A percentile compares a stretch with the other conserved stretches of the same genome.
phyloP scores from a whole-genome alignment of 2,113 vertebrate genomes.

The Antechinus flavipes region DNA sequence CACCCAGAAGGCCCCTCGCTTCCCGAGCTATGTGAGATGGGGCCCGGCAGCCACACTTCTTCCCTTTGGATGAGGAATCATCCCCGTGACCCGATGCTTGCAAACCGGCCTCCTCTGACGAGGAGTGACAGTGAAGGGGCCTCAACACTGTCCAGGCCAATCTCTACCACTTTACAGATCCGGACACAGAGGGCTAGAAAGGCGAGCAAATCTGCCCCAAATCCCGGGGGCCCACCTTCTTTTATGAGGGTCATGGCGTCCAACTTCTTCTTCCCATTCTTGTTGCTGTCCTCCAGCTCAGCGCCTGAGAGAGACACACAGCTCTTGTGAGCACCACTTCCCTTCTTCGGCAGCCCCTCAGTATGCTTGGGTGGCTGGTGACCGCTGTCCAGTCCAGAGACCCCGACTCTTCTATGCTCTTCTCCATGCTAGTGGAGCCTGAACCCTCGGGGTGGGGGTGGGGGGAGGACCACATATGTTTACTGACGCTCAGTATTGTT shows the following conservation, averaged over 20 bases:
- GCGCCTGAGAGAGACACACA: constrained; percentile 81
- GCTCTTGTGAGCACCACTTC: constrained; percentile 56
- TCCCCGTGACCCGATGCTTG: constrained; percentile 17
- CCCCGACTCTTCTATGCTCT: background rate
- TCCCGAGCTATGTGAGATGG: background rate
- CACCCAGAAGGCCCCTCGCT: constrained; percentile 14
- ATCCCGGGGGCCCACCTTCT: constrained; percentile 87
- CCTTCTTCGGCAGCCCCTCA: constrained; percentile 9
- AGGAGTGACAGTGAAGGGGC: background rate
- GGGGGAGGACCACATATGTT: background rate
- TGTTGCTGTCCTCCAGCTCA: constrained; percentile 90
- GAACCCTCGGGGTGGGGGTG: background rate
- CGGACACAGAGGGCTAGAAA: background rate
- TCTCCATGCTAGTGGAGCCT: background rate
- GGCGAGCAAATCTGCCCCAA: background rate
- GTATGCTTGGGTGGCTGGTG: background rate
- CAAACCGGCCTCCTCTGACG: constrained; percentile 1
- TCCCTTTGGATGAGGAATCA: background rate
- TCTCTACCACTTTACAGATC: background rate
- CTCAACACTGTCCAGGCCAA: background rate
- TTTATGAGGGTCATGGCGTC: constrained; percentile 96
- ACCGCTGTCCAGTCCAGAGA: background rate
- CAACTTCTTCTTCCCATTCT: constrained; percentile 89
- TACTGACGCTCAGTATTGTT: background rate
- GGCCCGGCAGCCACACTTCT: constrained; percentile 18